Evolutionary conservation across 2,797 vertebrate genomes (phyloP), one percentile per base, ranked within the genome.

Genomic region (Chaetophractus vellerosus): DNA sequence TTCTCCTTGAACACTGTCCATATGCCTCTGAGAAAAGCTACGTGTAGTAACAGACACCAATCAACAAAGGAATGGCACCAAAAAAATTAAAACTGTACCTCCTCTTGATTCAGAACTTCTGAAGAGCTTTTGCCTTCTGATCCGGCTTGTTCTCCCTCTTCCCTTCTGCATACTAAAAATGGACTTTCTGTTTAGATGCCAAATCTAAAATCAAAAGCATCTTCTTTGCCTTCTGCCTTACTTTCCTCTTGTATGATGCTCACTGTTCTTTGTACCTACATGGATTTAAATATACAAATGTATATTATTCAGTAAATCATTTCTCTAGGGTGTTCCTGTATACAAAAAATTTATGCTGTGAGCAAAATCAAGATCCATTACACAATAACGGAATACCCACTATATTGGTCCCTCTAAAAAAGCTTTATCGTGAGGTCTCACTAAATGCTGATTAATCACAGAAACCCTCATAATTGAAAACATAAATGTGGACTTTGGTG

Each of bases 111-210:
- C 4, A 48, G 93, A 94, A 90, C 24, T 38, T 75, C 57, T 38
- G 55, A 50, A 66, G 41, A 11, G 85, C 66, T 98, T 98, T 63
- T 94, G 98, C 93, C 87, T 97, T 92, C 98, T 98, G 68, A 95
- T 95, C 63, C 98, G 97, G 83, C 94, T 81, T 9, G 98, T 98
- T 41, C 98, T 97, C 45, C 98, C 98, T 97, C 93, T 98, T 85
- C 68, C 63, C 64, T 95, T 98, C 94, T 16, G 97, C 98, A 98
- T 98, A 6, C 9, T 94, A 63, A 80, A 8, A 45, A 41, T 41
- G 0, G 5, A 52, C 33, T 59, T 95, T 93, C 88, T 66, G 50
- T 24, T 81, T 68, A 50, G 82, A 28, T 63, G 85, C 3, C 87
- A 7, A 76, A 52, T 1, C 83, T 96, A 31, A 88, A 90, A 66